phyloP scores from a whole-genome alignment of 2,888 invertebrate species.

The Ectemnius continuus region DNA sequence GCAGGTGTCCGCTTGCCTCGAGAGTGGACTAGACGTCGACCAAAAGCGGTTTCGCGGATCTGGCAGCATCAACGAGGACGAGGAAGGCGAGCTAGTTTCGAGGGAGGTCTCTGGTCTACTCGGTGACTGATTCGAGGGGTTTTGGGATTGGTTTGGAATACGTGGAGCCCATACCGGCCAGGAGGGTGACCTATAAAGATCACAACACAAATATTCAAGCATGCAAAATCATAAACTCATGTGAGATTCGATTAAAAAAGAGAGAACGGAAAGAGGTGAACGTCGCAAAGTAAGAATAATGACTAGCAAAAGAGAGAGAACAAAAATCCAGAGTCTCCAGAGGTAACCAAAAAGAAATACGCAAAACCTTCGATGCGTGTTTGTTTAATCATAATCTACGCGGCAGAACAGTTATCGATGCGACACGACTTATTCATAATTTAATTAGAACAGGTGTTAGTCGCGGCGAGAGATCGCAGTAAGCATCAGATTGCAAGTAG shows the following conservation, averaged over 20 bases:
- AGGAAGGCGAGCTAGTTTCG: slow-evolving; percentile 66
- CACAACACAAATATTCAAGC: slow-evolving; percentile 78
- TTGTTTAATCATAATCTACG: not conserved
- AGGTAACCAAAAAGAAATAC: slow-evolving; percentile 9
- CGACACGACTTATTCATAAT: not conserved
- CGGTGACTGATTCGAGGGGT: slow-evolving; percentile 44
- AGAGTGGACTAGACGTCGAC: slow-evolving; percentile 64
- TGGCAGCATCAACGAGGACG: slow-evolving; percentile 66
- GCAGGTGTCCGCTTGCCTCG: slow-evolving; percentile 23
- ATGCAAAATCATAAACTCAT: slow-evolving; percentile 75
- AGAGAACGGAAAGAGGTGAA: slow-evolving; percentile 27
- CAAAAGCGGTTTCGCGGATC: slow-evolving; percentile 71
- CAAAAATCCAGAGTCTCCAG: slow-evolving; percentile 52
- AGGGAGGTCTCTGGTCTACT: slow-evolving; percentile 40
- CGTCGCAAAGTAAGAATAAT: slow-evolving; percentile 11
- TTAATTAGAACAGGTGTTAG: not conserved
- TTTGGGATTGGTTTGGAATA: slow-evolving; percentile 74
- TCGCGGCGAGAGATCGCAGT: not conserved
- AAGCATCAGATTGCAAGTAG: too few relatives aligned
- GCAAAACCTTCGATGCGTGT: slow-evolving; percentile 7
- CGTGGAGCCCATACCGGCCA: slow-evolving; percentile 81
- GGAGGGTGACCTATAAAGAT: slow-evolving; percentile 81
- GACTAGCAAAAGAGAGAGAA: slow-evolving; percentile 1
- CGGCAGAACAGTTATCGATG: slow-evolving; percentile 6
- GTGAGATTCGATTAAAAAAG: slow-evolving; percentile 28